Evolutionary conservation across 2,113 vertebrate genomes (phyloP).

Genomic region (Aspiorhynchus laticeps): DNA sequence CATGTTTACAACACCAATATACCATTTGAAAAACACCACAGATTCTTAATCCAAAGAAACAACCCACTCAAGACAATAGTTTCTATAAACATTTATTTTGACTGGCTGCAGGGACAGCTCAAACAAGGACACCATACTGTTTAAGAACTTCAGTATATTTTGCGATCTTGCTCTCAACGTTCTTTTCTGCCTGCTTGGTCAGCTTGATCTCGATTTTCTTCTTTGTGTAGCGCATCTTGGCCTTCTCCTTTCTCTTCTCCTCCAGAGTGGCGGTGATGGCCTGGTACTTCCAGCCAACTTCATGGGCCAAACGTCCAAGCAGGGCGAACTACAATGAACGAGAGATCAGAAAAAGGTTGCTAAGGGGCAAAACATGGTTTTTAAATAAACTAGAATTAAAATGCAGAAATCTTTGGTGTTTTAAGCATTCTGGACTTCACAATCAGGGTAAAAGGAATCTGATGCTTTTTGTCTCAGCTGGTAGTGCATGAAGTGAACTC

Average conservation of each 20-base stretch:
- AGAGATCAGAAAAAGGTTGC: neutral
- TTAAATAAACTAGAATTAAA: neutral
- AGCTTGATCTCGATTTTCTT: constrained; percentile 83
- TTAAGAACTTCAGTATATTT: constrained; percentile 87
- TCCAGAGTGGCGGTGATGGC: constrained; percentile 89
- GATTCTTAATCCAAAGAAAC: neutral
- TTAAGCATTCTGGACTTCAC: neutral
- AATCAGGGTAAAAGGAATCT: too few species aligned
- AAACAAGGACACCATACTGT: constrained; percentile 86
- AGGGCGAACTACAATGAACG: constrained; percentile 79
- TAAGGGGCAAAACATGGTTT: too few species aligned
- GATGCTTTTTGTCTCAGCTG: too few species aligned
- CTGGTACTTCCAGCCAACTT: constrained; percentile 95
- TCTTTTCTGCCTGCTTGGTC: constrained; percentile 85
- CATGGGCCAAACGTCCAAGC: constrained; percentile 90
- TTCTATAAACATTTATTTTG: constrained; percentile 78
- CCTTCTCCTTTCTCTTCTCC: constrained; percentile 90
- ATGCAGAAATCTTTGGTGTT: too few species aligned
- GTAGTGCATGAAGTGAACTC: constrained; percentile 79
- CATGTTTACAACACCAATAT: neutral
- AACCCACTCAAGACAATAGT: constrained; percentile 13
- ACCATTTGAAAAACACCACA: neutral
- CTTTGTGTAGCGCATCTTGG: constrained; percentile 85
- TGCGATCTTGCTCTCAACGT: constrained; percentile 83
- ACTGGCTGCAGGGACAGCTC: constrained; percentile 66